Conservation (phyloP, 1,140 invertebrate species). For the Pseudoatta argentina region DNA sequence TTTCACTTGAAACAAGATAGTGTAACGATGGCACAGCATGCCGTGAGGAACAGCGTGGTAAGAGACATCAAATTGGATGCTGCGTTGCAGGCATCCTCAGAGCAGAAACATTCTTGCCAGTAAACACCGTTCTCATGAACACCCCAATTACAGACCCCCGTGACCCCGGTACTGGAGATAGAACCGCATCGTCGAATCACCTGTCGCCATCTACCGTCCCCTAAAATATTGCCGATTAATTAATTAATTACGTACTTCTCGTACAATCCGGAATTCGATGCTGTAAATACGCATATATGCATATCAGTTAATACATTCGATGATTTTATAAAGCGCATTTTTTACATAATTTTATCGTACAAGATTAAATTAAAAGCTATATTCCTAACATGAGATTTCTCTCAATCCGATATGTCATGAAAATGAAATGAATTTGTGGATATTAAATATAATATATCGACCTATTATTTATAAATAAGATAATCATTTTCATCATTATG, state of each 20-base stretch:
- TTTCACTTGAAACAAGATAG: slow-evolving; percentile 39
- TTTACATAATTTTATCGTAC: neutral
- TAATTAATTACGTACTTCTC: slow-evolving; percentile 15
- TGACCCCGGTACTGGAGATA: slow-evolving; percentile 95
- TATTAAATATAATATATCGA: neutral
- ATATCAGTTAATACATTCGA: neutral
- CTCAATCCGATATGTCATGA: neutral
- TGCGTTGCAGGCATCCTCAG: slow-evolving; percentile 94
- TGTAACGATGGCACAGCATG: slow-evolving; percentile 1
- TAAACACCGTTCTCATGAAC: slow-evolving; percentile 96
- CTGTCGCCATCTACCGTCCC: slow-evolving; percentile 97
- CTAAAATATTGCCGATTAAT: slow-evolving; percentile 84
- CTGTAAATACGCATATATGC: neutral
- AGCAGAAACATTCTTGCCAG: slow-evolving; percentile 98
- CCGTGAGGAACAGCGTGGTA: slow-evolving; percentile 9
- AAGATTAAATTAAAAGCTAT: neutral
- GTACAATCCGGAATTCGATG: neutral
- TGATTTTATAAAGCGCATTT: neutral
- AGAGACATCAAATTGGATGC: slow-evolving; percentile 67
- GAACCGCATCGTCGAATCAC: slow-evolving; percentile 96
- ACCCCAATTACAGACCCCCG: slow-evolving; percentile 97
- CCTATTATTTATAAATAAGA: neutral
- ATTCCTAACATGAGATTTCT: neutral
- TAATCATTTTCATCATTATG: too few relatives aligned
- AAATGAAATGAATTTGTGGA: neutral